Evolutionary conservation across 2,113 vertebrate genomes (phyloP).

Genomic region (Octodon degus): DNA sequence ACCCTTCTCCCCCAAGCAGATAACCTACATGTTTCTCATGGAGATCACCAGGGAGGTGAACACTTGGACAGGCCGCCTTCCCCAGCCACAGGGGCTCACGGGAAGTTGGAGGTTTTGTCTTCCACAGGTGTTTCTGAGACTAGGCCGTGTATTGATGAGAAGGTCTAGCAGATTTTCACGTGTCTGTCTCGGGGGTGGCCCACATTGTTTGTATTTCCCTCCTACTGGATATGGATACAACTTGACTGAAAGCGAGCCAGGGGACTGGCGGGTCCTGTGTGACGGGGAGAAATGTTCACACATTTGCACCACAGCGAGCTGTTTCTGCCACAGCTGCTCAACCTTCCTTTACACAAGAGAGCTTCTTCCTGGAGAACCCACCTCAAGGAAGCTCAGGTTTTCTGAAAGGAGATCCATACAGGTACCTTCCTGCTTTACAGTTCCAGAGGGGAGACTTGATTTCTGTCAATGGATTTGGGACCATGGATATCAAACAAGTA

Average conservation of each 20-base stretch:
- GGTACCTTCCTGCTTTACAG: not conserved
- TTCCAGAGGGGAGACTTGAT: not conserved
- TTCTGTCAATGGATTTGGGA: not conserved
- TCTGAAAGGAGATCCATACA: not conserved
- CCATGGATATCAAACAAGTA: not conserved
- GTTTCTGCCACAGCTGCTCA: not conserved
- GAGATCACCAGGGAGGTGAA: not conserved
- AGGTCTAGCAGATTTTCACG: not conserved
- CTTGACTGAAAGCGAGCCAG: not conserved
- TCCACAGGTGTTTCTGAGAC: not conserved
- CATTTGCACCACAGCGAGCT: not conserved
- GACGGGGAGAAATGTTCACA: not conserved
- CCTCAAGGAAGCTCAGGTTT: not conserved
- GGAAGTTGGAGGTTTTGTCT: not conserved
- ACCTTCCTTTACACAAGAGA: not conserved
- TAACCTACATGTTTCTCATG: not conserved
- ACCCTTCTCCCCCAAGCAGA: not conserved
- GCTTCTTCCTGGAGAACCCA: not conserved
- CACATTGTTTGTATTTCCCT: not conserved
- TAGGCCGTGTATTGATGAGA: not conserved
- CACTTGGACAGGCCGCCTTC: not conserved
- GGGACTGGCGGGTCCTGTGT: not conserved
- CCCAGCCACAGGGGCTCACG: too few relatives aligned
- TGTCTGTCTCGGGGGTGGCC: not conserved
- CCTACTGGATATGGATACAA: fast-evolving